Evolutionary conservation across 2,888 invertebrate genomes (phyloP), one percentile per base, ranked within the genome.

Genomic region (Epistrophella euchroma): DNA sequence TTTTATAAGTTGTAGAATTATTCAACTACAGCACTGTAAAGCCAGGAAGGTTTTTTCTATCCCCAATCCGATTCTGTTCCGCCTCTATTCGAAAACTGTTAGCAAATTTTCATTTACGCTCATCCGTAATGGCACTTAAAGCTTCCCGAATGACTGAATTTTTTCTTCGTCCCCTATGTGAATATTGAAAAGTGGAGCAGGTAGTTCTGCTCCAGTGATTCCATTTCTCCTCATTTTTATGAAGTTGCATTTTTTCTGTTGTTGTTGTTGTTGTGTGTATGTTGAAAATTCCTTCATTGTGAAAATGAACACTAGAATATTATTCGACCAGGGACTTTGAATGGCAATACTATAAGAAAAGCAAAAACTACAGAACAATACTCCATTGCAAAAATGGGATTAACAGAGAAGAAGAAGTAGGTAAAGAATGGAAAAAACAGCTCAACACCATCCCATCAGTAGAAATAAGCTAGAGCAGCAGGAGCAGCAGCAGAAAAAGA

Each of bases 101-200:
- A 58, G 82, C 58, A 77, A 86, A 74, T 86, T 82, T 82, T 86
- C 82, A 82, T 82, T 82, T 86, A 78, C 77, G 71, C 43, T 77
- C 82, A 70, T 81, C 73, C 76, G 56, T 86, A 82, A 86, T 82
- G 74, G 78, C 74, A 86, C 82, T 82, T 86, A 71, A 86, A 82
- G 74, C 66, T 68, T 60, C 68, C 72, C 43, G 37, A 58, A 72
- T 37, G 72, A 71, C 37, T 68, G n/a, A 35, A 40, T 22, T 19
- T 32, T 75, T 35, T n/a, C 22, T 35, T n/a, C 19, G 35, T 19
- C 32, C 37, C 37, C 19, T 7, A 15, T 43, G 15, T 5, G 62
- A 4, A 35, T 40, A 32, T 79, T 56, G 37, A 43, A 85, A 85
- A 73, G 60, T 85, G 66, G 84, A 81, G 52, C 81, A 85, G 52